phyloP scores from a whole-genome alignment of 2,113 vertebrate species.

The Engraulis encrasicolus region DNA sequence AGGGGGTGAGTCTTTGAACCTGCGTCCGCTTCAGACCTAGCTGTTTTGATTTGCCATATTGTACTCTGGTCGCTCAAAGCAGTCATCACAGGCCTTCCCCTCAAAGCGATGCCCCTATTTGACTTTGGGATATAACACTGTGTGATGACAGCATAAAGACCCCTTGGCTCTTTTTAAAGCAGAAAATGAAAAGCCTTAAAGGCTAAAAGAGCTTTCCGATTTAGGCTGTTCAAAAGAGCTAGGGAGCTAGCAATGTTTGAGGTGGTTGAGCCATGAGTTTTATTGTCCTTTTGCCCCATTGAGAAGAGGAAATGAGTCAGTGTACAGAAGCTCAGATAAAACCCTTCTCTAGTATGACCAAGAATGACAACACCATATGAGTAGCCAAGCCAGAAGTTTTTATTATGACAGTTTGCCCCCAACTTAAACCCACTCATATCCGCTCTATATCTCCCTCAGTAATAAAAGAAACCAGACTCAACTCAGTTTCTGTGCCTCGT shows the following conservation, averaged over 20 bases:
- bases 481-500: not conserved
- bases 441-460: not conserved
- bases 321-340: not conserved
- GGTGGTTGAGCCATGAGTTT: conserved; percentile 28
- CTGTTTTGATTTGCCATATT: not conserved
- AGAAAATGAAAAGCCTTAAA: conserved; percentile 18
- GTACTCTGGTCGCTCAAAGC: not conserved
- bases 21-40: not conserved
- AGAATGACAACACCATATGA: not conserved
- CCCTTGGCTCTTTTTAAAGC: conserved; percentile 20
- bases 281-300: conserved; percentile 30
- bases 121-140: not conserved
- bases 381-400: not conserved
- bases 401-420: not conserved
- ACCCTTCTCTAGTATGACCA: not conserved
- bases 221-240: not conserved
- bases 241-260: conserved; percentile 14
- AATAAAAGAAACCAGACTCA: not conserved
- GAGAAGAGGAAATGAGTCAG: conserved; percentile 9
- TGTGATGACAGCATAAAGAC: not conserved
- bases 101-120: not conserved
- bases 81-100: not conserved
- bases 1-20: conserved; percentile 84
- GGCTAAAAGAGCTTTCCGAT: not conserved
- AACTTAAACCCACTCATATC: conserved; percentile 7